Evolutionary conservation across 2,797 vertebrate species (phyloP).

Genomic region (Manis crassicaudata): DNA sequence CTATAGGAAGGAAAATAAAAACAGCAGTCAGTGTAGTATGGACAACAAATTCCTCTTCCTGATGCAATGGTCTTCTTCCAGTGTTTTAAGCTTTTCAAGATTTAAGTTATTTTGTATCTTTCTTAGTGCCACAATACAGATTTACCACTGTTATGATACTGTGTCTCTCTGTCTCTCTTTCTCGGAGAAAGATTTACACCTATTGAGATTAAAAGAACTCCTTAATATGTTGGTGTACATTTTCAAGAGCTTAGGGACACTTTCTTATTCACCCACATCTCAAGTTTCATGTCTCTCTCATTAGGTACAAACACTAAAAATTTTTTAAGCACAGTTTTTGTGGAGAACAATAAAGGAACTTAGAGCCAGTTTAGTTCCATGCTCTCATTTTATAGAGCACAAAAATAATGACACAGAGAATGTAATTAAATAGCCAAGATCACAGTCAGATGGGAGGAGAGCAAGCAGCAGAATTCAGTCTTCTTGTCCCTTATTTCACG

Average conservation of each 20-base stretch:
- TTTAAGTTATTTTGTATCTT: background rate
- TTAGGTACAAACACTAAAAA: background rate
- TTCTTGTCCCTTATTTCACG: background rate
- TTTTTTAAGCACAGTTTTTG: background rate
- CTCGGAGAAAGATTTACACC: background rate
- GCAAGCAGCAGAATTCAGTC: background rate
- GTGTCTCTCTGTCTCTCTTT: background rate
- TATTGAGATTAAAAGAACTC: background rate
- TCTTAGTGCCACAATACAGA: background rate
- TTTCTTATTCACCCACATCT: background rate
- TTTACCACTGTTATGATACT: background rate
- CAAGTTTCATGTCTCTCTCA: background rate
- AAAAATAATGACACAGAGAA: background rate
- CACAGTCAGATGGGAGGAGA: background rate
- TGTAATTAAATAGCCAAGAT: background rate
- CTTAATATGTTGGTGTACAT: background rate
- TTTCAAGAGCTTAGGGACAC: background rate
- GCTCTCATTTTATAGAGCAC: background rate
- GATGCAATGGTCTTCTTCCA: background rate
- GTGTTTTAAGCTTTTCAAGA: background rate
- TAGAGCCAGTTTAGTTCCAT: background rate
- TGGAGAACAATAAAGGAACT: background rate
- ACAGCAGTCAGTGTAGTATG: background rate
- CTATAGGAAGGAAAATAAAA: background rate
- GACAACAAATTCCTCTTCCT: background rate